Evolutionary conservation across 1,140 invertebrate species (phyloP).

Genomic region (Chlorops oryzae): DNA sequence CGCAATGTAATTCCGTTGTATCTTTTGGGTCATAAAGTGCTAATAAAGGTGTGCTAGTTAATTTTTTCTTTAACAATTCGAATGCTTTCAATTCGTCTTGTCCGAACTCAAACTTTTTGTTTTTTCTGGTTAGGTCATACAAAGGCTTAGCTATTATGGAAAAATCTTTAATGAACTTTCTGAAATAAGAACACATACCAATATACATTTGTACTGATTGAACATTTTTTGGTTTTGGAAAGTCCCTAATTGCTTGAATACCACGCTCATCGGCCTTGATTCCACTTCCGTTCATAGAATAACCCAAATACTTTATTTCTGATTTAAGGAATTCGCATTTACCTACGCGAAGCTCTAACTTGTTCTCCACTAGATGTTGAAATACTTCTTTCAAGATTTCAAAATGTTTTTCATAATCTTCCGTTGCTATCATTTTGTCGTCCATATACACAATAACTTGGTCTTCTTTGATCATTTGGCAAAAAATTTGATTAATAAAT

Average conservation of each 20-base stretch:
- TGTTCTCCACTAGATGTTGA: conserved; percentile 25
- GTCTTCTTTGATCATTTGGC: too few species aligned
- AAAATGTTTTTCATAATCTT: not conserved
- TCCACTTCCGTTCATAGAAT: conserved; percentile 15
- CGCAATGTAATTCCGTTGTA: conserved; percentile 26
- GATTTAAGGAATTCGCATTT: conserved; percentile 35
- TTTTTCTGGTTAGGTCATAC: conserved; percentile 26
- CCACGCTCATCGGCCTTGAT: conserved; percentile 4
- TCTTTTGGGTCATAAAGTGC: too few species aligned
- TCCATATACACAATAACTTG: too few species aligned
- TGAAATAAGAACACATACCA: not conserved
- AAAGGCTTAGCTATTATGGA: conserved; percentile 21
- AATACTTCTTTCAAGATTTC: conserved; percentile 21
- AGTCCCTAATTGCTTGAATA: conserved; percentile 8
- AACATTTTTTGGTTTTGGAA: too few species aligned
- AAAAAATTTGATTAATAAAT: too few species aligned
- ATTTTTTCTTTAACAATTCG: too few species aligned
- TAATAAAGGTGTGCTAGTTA: too few species aligned
- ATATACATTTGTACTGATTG: too few species aligned
- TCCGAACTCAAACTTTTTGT: conserved; percentile 20
- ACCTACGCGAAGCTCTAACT: conserved; percentile 38
- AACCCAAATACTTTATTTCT: conserved; percentile 21
- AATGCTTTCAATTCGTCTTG: too few species aligned
- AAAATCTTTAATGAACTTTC: conserved; percentile 25
- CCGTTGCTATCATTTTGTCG: too few species aligned